Conservation (phyloP, 2,113 vertebrate species). For the Lepus americanus region DNA sequence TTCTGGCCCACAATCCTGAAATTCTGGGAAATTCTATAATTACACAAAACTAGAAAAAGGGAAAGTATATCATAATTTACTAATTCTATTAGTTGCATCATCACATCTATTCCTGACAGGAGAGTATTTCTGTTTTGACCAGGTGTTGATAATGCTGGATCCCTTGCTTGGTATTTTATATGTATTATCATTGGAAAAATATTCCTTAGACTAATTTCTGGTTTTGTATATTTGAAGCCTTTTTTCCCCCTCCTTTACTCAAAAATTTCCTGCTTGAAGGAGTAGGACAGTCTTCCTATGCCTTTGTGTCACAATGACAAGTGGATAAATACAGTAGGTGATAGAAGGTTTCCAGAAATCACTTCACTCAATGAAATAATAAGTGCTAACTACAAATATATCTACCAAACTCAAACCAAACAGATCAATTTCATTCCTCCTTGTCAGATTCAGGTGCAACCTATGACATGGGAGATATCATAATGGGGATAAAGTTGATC, state of each 20-base stretch:
- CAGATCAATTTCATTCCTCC: background rate
- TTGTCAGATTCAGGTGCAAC: background rate
- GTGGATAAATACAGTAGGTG: background rate
- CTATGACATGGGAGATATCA: background rate
- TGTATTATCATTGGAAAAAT: background rate
- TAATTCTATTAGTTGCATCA: background rate
- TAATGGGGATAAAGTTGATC: background rate
- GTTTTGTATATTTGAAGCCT: background rate
- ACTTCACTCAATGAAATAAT: background rate
- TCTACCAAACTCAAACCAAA: background rate
- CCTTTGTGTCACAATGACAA: background rate
- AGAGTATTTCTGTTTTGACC: constrained; percentile 3
- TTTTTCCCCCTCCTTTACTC: background rate
- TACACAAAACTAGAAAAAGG: background rate
- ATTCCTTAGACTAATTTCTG: background rate
- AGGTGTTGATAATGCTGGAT: background rate
- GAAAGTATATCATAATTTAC: background rate
- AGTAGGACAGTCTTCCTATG: background rate
- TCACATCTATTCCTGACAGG: background rate
- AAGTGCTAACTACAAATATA: background rate
- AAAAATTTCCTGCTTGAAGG: background rate
- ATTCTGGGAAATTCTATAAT: background rate
- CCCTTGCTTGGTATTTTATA: background rate
- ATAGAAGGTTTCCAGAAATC: background rate
- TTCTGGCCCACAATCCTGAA: background rate